phyloP scores from a whole-genome alignment of 2,113 vertebrate species.

The Tylochromis polylepis region DNA sequence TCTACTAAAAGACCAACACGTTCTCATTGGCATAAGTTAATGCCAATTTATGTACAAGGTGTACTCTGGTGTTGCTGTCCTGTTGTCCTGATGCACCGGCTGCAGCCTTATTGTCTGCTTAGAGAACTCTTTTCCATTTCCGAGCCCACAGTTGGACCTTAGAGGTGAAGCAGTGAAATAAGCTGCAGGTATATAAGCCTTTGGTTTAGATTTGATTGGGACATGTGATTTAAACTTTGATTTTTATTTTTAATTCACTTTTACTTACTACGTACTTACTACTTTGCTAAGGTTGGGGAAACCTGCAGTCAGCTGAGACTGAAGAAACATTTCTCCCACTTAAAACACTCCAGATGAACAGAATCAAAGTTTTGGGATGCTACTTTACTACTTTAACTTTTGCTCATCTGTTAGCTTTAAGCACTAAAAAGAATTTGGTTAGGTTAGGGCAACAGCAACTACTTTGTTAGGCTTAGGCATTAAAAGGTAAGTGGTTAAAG shows the following conservation, averaged over 20 bases:
- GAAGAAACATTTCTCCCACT: neutral
- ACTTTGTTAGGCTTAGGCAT: neutral
- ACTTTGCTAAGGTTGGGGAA: neutral
- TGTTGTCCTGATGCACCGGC: neutral
- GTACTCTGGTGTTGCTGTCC: neutral
- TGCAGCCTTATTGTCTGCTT: neutral
- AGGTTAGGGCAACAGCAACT: neutral
- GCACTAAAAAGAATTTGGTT: neutral
- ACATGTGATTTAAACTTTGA: neutral
- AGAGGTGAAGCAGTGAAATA: neutral
- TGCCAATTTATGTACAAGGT: neutral
- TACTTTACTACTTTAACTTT: neutral
- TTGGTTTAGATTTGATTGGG: neutral
- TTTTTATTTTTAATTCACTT: neutral
- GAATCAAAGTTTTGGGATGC: neutral
- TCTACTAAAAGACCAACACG: neutral
- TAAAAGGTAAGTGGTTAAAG: neutral
- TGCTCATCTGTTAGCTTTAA: neutral
- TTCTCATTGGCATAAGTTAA: neutral
- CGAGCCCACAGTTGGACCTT: neutral
- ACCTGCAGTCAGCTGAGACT: neutral
- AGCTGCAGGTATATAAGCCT: neutral
- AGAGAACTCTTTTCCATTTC: neutral
- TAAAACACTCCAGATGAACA: neutral
- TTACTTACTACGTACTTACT: neutral